A percentile compares a stretch with the other conserved stretches of the same genome.
Conservation (phyloP, 2,113 vertebrate species). For the Tiliqua scincoides region DNA sequence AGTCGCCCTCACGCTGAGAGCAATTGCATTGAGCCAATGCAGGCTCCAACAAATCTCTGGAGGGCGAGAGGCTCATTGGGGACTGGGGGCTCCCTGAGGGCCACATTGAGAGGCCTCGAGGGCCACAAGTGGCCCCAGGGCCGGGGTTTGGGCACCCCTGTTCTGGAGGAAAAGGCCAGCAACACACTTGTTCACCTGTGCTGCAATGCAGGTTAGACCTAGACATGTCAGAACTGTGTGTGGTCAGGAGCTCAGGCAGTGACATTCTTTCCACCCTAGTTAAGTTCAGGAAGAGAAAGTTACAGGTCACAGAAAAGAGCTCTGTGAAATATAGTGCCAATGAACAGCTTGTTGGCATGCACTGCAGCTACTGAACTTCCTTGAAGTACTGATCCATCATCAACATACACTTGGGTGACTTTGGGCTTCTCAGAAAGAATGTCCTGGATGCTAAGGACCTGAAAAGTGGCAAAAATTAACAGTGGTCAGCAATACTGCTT, state of each 20-base stretch:
- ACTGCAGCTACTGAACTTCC: constrained; percentile 83
- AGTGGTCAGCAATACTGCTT: background rate
- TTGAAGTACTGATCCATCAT: constrained; percentile 85
- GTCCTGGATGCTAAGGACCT: constrained; percentile 89
- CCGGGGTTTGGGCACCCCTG: too few relatives aligned
- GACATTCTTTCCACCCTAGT: background rate
- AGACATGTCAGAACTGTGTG: constrained; percentile 19
- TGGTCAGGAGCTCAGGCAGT: background rate
- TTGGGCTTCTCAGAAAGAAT: constrained; percentile 84
- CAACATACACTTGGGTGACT: constrained; percentile 85
- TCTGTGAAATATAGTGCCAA: constrained; percentile 90
- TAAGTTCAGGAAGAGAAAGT: background rate
- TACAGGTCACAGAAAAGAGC: constrained; percentile 86
- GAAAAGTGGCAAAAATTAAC: background rate
- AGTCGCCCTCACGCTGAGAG: too few relatives aligned
- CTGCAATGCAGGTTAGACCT: background rate
- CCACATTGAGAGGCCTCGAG: too few relatives aligned
- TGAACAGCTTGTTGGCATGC: constrained; percentile 82
- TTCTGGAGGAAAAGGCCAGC: constrained; percentile 19
- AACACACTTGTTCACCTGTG: constrained; percentile 27
- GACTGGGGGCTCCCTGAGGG: too few relatives aligned
- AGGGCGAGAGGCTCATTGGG: too few relatives aligned
- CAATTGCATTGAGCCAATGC: too few relatives aligned
- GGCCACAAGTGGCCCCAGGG: too few relatives aligned
- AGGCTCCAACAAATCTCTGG: too few relatives aligned